Evolutionary conservation across 1,140 invertebrate genomes (phyloP).

Genomic region (Diorhabda elongata): DNA sequence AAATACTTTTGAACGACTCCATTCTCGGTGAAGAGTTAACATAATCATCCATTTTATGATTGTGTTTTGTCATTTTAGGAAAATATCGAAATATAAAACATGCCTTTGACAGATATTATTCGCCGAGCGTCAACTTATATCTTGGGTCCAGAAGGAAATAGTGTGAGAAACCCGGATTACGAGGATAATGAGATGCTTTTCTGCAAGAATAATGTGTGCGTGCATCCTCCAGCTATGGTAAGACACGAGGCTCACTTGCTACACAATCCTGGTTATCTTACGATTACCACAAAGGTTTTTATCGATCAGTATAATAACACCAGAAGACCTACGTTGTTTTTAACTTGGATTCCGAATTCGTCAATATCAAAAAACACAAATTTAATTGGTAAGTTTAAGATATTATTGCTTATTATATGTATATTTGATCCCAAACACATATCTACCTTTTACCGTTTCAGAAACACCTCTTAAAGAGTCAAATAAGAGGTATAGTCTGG

Average conservation of each 20-base stretch:
- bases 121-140: slow-evolving; percentile 74
- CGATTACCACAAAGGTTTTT: slow-evolving; percentile 43
- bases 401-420: not conserved
- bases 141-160: slow-evolving; percentile 61
- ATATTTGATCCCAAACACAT: too few species aligned
- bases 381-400: slow-evolving; percentile 25
- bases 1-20: too few species aligned
- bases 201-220: slow-evolving; percentile 93
- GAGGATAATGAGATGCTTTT: slow-evolving; percentile 81
- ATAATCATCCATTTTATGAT: not conserved
- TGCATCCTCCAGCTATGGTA: slow-evolving; percentile 82
- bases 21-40: too few species aligned
- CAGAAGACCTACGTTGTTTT: slow-evolving; percentile 73
- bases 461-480: slow-evolving; percentile 28
- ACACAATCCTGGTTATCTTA: slow-evolving; percentile 72
- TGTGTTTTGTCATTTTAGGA: not conserved
- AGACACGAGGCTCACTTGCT: slow-evolving; percentile 74
- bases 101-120: slow-evolving; percentile 72
- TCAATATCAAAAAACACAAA: slow-evolving; percentile 82
- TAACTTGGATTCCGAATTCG: slow-evolving; percentile 92
- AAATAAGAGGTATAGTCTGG: slow-evolving; percentile 43
- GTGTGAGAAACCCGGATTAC: slow-evolving; percentile 56
- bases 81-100: slow-evolving; percentile 41
- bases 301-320: slow-evolving; percentile 66
- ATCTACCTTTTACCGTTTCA: not conserved